phyloP scores from a whole-genome alignment of 2,888 invertebrate genomes.

The Dolichopus griseipennis region DNA sequence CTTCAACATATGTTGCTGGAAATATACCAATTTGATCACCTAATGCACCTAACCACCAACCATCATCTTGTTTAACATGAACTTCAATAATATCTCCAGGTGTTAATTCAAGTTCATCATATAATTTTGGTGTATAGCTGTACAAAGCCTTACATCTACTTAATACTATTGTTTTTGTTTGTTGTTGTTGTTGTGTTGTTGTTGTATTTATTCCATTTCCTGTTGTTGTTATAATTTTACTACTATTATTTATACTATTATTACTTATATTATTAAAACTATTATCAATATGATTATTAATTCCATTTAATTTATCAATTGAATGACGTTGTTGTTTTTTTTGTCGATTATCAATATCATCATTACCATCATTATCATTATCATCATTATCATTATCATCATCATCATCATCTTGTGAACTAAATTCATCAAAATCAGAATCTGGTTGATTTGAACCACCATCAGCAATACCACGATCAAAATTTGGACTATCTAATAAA shows the following conservation, averaged over 20 bases:
- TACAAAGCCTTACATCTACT: slow-evolving; percentile 79
- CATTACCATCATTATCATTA: slow-evolving; percentile 38
- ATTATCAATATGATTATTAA: slow-evolving; percentile 8
- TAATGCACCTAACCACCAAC: slow-evolving; percentile 91
- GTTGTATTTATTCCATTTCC: too few relatives aligned
- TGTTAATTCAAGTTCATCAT: slow-evolving; percentile 71
- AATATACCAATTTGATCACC: slow-evolving; percentile 73
- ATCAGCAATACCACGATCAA: slow-evolving; percentile 49
- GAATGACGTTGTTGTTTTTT: slow-evolving; percentile 11
- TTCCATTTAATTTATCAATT: background rate
- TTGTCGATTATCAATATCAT: slow-evolving; percentile 37
- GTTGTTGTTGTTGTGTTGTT: slow-evolving; percentile 10
- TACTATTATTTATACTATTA: slow-evolving; percentile 9
- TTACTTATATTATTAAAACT: slow-evolving; percentile 10
- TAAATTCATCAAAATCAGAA: slow-evolving; percentile 79
- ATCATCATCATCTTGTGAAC: slow-evolving; percentile 62
- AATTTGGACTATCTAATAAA: slow-evolving; percentile 28
- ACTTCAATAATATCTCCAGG: slow-evolving; percentile 80
- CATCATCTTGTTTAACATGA: slow-evolving; percentile 83
- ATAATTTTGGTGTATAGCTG: slow-evolving; percentile 75
- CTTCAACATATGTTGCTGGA: slow-evolving; percentile 89
- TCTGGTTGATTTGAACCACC: slow-evolving; percentile 81
- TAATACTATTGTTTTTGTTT: slow-evolving; percentile 37
- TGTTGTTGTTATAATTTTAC: slow-evolving; percentile 2
- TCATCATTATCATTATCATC: slow-evolving; percentile 38